Evolutionary conservation across 2,113 vertebrate species (phyloP).

Genomic region (Coryphaenoides rupestris): DNA sequence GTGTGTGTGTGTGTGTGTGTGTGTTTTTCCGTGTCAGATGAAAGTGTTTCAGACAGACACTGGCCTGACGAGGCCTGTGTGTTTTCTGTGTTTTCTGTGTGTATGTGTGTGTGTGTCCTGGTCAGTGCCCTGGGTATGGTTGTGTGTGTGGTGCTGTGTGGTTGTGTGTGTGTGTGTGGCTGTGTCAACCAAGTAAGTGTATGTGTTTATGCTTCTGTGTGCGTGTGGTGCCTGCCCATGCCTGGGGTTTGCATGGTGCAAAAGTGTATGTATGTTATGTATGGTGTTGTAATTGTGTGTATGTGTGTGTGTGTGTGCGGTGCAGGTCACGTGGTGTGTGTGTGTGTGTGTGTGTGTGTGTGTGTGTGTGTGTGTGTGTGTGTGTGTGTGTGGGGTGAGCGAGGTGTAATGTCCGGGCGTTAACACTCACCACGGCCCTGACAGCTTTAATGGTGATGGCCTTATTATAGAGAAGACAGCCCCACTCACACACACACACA

Average conservation of each 20-base stretch:
- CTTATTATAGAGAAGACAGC: conserved; percentile 76
- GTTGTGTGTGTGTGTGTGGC: neutral
- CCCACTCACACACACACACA: neutral
- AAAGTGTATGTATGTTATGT: no score
- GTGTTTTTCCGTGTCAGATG: no score
- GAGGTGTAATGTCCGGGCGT: conserved; percentile 69
- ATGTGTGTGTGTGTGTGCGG: neutral
- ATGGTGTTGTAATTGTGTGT: neutral
- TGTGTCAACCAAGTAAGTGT: conserved; percentile 3
- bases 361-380: conserved; percentile 20
- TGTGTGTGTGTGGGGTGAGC: conserved; percentile 52
- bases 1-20: conserved; percentile 14
- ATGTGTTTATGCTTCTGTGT: conserved; percentile 30
- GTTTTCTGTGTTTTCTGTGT: conserved; percentile 11
- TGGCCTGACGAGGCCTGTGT: neutral
- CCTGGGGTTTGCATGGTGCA: no score
- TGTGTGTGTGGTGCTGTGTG: conserved; percentile 4
- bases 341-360: conserved; percentile 23
- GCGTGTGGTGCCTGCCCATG: neutral
- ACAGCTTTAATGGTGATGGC: conserved; percentile 81
- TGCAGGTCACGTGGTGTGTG: neutral
- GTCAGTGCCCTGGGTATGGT: neutral
- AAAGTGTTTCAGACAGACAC: no score
- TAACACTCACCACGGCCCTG: conserved; percentile 71
- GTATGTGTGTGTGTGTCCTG: neutral